Evolutionary conservation across 2,113 vertebrate species (phyloP).

Genomic region (Calidris pugnax): DNA sequence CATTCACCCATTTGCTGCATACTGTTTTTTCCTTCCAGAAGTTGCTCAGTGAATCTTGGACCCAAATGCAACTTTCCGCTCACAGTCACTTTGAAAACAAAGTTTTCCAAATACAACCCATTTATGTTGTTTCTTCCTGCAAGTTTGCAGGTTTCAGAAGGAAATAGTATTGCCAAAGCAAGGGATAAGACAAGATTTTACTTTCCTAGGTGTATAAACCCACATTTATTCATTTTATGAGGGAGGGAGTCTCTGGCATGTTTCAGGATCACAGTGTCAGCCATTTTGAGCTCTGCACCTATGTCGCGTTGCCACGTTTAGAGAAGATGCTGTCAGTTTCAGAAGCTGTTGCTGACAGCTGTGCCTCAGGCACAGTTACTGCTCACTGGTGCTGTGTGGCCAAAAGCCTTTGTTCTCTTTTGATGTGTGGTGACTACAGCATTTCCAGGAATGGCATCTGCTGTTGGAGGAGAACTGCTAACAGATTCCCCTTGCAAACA

Average conservation of each 20-base stretch:
- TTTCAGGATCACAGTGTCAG: fast-evolving
- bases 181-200: neutral
- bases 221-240: neutral
- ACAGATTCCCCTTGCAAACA: neutral
- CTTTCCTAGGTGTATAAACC: neutral
- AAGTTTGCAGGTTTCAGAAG: neutral
- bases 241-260: neutral
- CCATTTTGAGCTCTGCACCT: neutral
- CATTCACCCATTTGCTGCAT: neutral
- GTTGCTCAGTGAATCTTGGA: neutral
- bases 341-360: neutral
- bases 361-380: neutral
- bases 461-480: neutral
- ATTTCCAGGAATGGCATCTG: neutral
- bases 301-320: fast-evolving
- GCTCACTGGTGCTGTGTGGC: neutral
- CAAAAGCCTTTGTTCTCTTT: neutral
- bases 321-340: neutral
- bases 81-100: neutral
- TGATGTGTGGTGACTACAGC: fast-evolving
- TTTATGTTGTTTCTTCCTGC: neutral
- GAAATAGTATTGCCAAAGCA: neutral
- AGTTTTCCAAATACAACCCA: neutral
- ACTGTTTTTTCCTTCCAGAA: neutral
- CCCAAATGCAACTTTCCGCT: neutral